phyloP scores from a whole-genome alignment of 2,113 vertebrate species.

The Catharus fuscescens region DNA sequence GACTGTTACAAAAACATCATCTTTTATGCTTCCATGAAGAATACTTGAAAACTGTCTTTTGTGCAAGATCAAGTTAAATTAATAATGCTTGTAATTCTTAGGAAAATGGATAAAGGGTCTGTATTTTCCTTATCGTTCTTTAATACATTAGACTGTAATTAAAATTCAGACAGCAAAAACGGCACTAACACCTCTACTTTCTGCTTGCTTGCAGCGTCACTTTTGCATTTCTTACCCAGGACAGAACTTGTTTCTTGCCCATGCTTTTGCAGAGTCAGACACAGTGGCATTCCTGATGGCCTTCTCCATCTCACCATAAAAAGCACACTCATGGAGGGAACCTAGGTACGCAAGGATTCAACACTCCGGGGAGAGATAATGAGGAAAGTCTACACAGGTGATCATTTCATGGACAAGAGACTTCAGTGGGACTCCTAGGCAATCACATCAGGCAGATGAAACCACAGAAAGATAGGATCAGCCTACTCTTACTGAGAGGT shows the following conservation, averaged over 20 bases:
- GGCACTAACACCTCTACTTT: neutral
- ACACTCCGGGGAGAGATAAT: neutral
- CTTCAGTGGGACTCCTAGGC: neutral
- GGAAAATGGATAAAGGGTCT: neutral
- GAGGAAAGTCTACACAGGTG: neutral
- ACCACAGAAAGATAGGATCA: neutral
- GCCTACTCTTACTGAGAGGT: neutral
- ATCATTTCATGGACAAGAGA: neutral
- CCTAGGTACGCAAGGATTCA: neutral
- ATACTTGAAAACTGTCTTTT: neutral
- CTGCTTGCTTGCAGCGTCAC: neutral
- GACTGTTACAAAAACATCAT: neutral
- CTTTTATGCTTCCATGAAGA: neutral
- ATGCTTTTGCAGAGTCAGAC: neutral
- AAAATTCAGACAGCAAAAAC: neutral
- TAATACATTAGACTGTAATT: neutral
- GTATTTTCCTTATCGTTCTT: neutral
- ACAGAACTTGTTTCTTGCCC: neutral
- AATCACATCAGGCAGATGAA: neutral
- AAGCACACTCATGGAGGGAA: neutral
- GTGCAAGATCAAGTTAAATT: neutral
- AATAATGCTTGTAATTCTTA: neutral
- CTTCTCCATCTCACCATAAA: neutral
- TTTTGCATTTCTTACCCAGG: neutral
- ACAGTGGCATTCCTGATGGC: fast-evolving